Evolutionary conservation across 2,113 vertebrate species (phyloP).

Genomic region (Dasyurus viverrinus): DNA sequence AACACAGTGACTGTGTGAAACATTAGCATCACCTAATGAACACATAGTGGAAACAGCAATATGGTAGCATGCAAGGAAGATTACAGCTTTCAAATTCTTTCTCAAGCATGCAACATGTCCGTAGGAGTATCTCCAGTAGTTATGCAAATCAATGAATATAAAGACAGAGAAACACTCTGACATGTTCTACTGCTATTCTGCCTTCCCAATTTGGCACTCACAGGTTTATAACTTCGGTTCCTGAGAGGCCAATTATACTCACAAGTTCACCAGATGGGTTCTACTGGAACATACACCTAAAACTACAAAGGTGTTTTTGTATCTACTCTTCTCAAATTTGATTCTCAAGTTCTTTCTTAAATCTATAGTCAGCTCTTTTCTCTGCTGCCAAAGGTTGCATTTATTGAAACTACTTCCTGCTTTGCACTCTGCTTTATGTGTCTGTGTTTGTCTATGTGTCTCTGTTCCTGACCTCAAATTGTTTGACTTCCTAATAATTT

Average conservation of each 20-base stretch:
- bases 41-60: neutral
- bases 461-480: neutral
- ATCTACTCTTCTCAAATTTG: neutral
- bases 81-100: neutral
- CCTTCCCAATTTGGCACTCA: neutral
- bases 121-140: neutral
- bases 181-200: neutral
- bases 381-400: neutral
- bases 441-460: neutral
- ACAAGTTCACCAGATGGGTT: neutral
- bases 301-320: neutral
- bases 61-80: neutral
- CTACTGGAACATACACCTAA: neutral
- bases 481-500: neutral
- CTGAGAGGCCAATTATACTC: neutral
- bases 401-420: neutral
- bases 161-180: neutral
- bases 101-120: neutral
- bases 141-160: neutral
- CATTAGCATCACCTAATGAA: neutral
- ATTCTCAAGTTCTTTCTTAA: neutral
- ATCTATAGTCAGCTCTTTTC: neutral
- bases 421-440: neutral
- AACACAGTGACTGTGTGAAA: neutral
- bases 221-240: neutral